Percentiles rank a stretch among this genome's conserved stretches.
Conservation (phyloP, 2,888 invertebrate genomes). For the Schizaphis graminum region DNA sequence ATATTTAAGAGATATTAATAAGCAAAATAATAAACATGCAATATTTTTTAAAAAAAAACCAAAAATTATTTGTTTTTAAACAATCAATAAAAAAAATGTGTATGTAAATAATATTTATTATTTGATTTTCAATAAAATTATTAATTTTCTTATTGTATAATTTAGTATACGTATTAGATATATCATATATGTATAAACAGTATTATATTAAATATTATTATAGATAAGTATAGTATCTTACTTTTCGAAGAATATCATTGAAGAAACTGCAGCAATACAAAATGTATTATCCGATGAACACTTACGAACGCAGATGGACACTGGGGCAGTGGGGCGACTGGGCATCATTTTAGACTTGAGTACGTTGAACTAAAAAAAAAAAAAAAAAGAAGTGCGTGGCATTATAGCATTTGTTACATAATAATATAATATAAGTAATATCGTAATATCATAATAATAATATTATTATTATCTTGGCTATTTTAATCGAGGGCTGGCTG, state of each 20-base stretch:
- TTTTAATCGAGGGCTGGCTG: too few species aligned
- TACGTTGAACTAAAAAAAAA: slow-evolving; percentile 41
- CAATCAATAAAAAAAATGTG: not conserved
- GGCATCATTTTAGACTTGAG: not conserved
- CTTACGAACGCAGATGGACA: not conserved
- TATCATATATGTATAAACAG: not conserved
- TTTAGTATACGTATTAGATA: not conserved
- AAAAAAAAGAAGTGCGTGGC: too few species aligned
- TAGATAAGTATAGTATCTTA: slow-evolving; percentile 13
- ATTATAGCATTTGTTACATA: too few species aligned
- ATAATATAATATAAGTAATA: too few species aligned
- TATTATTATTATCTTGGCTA: too few species aligned
- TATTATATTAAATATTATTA: not conserved
- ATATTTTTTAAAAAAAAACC: not conserved
- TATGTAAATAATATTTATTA: not conserved
- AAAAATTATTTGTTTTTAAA: not conserved
- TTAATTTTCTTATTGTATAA: not conserved
- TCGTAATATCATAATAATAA: too few species aligned
- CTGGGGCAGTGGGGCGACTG: too few species aligned
- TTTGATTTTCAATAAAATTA: not conserved
- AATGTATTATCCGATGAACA: not conserved
- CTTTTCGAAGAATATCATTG: slow-evolving; percentile 8
- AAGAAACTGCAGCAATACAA: not conserved
- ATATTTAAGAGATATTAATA: too few species aligned
- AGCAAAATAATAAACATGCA: too few species aligned